A percentile compares a stretch with the other conserved stretches of the same genome.
These are phyloP conservation scores for Tuberolachnus salignus DNA, from an alignment of 2,888 invertebrate genomes.

Conservation along the genomic window DNA sequence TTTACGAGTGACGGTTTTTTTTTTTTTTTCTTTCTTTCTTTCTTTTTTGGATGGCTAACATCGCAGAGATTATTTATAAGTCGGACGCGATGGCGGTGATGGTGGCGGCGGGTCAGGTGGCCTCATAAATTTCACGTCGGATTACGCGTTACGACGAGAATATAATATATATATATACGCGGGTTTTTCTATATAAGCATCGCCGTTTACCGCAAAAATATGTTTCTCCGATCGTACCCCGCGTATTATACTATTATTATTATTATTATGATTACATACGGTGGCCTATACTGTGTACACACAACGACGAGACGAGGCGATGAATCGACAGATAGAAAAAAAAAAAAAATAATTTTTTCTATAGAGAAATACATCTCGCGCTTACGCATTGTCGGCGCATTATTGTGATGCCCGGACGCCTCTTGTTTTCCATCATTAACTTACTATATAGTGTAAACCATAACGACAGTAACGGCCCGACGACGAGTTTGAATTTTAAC, in stretches of 20 bases:
- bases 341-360: not conserved
- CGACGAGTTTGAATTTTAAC: no score
- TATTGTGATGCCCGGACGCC: not conserved
- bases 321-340: not conserved
- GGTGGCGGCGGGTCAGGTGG: not conserved
- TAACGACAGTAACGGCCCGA: no score
- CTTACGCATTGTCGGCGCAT: not conserved
- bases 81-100: not conserved
- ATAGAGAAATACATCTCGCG: no score
- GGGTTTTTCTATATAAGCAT: not conserved
- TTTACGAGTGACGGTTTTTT: slow-evolving; percentile 24
- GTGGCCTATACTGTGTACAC: no score
- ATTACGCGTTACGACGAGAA: slow-evolving; percentile 9
- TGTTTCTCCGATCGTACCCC: not conserved
- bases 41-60: not conserved
- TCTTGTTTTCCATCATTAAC: no score
- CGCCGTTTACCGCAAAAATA: not conserved
- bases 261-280: no score
- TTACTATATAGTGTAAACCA: no score
- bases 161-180: no score
- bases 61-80: slow-evolving; percentile 28
- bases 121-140: slow-evolving; percentile 33
- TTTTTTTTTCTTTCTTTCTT: slow-evolving; percentile 3
- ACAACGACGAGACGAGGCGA: no score
- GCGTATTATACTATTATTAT: not conserved